Percentiles rank a stretch among this genome's conserved stretches.
These are phyloP conservation scores for Acipenser ruthenus DNA, from an alignment of 2,797 vertebrate species.

Conservation along the genomic window DNA sequence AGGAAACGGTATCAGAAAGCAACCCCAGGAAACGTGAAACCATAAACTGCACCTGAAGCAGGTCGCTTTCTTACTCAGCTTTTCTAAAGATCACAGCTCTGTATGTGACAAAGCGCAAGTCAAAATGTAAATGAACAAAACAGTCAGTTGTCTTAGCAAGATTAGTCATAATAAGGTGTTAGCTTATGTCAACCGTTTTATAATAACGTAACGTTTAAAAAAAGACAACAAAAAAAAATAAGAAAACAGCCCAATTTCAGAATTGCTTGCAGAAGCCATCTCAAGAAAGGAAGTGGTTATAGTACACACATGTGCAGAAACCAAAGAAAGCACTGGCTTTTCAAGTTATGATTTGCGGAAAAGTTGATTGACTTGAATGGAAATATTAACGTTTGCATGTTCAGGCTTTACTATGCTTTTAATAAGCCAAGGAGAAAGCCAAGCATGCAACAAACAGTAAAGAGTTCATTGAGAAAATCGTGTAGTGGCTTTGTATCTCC, in stretches of 20 bases:
- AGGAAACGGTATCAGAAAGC: no score
- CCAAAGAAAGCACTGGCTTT: conserved; percentile 1
- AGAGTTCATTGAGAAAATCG: no score
- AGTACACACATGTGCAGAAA: background rate
- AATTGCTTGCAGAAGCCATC: conserved; percentile 3
- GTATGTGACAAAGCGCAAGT: background rate
- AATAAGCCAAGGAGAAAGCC: no score
- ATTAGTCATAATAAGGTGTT: conserved; percentile 1
- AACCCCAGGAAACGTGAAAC: no score
- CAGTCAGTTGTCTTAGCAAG: background rate
- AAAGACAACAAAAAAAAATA: background rate
- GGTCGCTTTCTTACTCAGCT: background rate
- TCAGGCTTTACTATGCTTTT: no score
- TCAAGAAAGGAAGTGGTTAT: conserved; percentile 6
- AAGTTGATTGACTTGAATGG: no score
- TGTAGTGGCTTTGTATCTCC: no score
- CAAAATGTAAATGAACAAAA: background rate
- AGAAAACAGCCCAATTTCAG: background rate
- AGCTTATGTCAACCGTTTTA: background rate
- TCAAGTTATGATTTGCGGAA: no score
- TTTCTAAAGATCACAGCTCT: background rate
- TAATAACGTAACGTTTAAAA: background rate
- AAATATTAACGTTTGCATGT: no score
- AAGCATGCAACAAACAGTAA: no score
- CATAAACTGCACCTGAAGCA: background rate